Evolutionary conservation across 1,140 invertebrate species (phyloP).

Genomic region (Zaprionus lachaisei): DNA sequence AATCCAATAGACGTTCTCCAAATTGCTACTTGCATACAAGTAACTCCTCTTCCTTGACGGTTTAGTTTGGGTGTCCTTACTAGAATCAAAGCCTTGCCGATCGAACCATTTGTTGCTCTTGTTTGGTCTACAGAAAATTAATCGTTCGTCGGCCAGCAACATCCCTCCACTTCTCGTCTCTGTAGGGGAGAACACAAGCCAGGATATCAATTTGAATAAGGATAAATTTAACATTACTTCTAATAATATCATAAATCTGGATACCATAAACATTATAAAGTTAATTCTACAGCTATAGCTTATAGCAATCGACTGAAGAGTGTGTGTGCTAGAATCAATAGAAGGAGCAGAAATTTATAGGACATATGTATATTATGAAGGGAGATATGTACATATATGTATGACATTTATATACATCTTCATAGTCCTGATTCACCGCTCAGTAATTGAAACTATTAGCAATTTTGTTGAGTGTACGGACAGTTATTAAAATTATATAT

Average conservation of each 20-base stretch:
- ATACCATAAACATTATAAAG: background rate
- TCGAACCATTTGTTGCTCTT: constrained; percentile 26
- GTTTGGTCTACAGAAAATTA: constrained; percentile 21
- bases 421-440: background rate
- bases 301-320: background rate
- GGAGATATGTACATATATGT: too few species aligned
- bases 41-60: background rate
- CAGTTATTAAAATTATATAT: background rate
- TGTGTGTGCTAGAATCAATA: background rate
- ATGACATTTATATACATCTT: background rate
- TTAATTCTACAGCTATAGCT: background rate
- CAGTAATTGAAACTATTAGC: background rate
- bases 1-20: background rate
- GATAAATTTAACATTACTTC: too few species aligned
- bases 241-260: too few species aligned
- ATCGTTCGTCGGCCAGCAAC: constrained; percentile 19
- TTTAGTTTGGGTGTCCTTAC: background rate
- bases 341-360: background rate
- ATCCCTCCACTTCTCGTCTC: constrained; percentile 43
- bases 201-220: background rate
- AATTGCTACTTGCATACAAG: background rate
- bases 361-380: background rate
- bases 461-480: constrained; percentile 15
- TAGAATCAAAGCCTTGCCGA: constrained; percentile 3
- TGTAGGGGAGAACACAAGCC: constrained; percentile 15